Evolutionary conservation across 2,888 invertebrate genomes (phyloP).

Genomic region (Dascillus cervinus): DNA sequence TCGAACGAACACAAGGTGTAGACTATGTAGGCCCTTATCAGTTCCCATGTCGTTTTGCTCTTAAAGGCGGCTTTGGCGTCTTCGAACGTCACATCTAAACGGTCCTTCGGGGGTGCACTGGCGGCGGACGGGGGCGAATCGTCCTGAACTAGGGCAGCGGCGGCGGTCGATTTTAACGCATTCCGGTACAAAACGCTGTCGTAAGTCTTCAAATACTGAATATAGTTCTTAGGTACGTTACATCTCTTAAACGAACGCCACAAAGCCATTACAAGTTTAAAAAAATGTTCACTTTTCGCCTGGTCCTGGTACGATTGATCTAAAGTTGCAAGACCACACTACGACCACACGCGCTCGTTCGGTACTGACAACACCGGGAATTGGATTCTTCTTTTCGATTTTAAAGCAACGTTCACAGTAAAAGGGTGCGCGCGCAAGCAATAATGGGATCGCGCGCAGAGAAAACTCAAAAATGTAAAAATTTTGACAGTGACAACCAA

Average conservation of each 20-base stretch:
- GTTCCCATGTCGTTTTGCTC: constrained; percentile 90
- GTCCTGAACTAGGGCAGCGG: constrained; percentile 13
- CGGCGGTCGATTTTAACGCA: constrained; percentile 23
- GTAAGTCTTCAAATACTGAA: constrained; percentile 3
- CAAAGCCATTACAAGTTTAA: constrained; percentile 43
- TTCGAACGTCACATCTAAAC: constrained; percentile 77
- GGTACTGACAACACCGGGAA: no score
- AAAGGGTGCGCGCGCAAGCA: no score
- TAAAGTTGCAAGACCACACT: no score
- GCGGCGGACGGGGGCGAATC: constrained; percentile 7
- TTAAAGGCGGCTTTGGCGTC: constrained; percentile 88
- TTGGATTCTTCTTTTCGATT: no score
- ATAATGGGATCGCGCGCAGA: no score
- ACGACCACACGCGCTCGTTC: no score
- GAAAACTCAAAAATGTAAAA: no score
- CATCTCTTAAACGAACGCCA: constrained; percentile 41
- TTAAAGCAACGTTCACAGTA: no score
- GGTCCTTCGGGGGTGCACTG: constrained; percentile 46
- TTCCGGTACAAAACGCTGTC: constrained; percentile 25
- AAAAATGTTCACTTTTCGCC: no score
- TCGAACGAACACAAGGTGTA: constrained; percentile 85
- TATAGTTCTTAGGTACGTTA: constrained; percentile 39
- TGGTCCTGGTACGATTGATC: no score
- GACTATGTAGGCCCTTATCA: constrained; percentile 83
- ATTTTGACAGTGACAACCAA: no score